These are phyloP conservation scores for Phenacoccus solenopsis DNA, from an alignment of 1,140 invertebrate species.

Conservation along the genomic window DNA sequence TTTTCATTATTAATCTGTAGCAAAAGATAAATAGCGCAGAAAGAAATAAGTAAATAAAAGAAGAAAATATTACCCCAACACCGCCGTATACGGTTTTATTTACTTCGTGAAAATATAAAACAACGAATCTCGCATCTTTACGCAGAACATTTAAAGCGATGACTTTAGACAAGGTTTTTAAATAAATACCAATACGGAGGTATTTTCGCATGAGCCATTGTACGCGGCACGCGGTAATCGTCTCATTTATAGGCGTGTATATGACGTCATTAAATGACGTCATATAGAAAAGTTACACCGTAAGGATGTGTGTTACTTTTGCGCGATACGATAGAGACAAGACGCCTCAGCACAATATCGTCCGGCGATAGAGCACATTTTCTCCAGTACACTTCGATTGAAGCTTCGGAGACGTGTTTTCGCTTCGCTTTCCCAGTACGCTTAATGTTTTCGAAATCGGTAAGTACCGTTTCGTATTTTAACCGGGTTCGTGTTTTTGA, in stretches of 20 bases:
- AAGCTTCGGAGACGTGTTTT: not conserved
- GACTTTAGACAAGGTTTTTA: not conserved
- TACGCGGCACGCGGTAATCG: not conserved
- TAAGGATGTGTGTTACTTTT: not conserved
- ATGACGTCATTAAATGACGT: slow-evolving; percentile 1
- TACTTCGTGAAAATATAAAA: not conserved
- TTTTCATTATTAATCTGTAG: no score
- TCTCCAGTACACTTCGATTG: not conserved
- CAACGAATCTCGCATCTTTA: no score
- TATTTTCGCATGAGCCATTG: not conserved
- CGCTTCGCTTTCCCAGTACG: not conserved
- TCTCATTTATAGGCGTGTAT: not conserved
- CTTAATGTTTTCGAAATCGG: not conserved
- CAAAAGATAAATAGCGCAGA: not conserved
- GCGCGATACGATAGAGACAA: not conserved
- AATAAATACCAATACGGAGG: not conserved
- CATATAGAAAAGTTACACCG: not conserved
- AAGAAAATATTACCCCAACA: not conserved
- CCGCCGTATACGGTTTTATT: not conserved
- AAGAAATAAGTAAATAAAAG: not conserved
- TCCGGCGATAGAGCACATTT: not conserved
- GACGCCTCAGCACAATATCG: not conserved
- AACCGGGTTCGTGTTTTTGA: no score
- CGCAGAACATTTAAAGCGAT: no score
- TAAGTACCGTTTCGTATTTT: not conserved